phyloP scores from a whole-genome alignment of 2,797 vertebrate genomes.

The Karalla daura region DNA sequence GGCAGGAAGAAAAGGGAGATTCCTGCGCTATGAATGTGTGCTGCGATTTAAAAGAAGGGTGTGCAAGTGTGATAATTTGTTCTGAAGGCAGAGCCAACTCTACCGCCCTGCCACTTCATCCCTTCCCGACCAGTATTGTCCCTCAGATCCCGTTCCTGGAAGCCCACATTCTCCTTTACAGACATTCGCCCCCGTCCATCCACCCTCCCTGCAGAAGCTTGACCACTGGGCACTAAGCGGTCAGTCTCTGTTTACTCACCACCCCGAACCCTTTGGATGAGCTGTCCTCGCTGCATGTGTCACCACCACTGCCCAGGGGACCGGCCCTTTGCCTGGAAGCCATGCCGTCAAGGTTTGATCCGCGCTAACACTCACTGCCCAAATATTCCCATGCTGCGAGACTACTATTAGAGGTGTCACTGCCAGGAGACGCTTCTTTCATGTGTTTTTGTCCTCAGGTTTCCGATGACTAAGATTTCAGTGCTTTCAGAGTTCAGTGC shows the following conservation, averaged over 20 bases:
- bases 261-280: slow-evolving; percentile 43
- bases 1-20: slow-evolving; percentile 50
- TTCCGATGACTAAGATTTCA: not conserved
- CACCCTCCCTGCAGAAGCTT: slow-evolving; percentile 27
- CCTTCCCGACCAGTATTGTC: slow-evolving; percentile 31
- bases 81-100: slow-evolving; percentile 3
- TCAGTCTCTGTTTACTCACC: slow-evolving; percentile 52
- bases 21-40: slow-evolving; percentile 40
- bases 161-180: slow-evolving; percentile 9
- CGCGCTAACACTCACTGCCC: slow-evolving; percentile 24
- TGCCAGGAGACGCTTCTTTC: slow-evolving; percentile 3
- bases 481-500: not conserved
- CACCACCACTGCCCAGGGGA: slow-evolving; percentile 30
- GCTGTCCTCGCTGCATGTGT: slow-evolving; percentile 56
- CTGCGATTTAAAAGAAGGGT: slow-evolving; percentile 14
- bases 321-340: slow-evolving; percentile 49
- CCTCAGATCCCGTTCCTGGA: slow-evolving; percentile 55
- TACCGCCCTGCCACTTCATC: not conserved
- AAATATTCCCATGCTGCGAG: slow-evolving; percentile 42
- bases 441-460: slow-evolving; percentile 17
- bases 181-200: slow-evolving; percentile 25
- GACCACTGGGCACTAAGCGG: slow-evolving; percentile 31
- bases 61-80: slow-evolving; percentile 8
- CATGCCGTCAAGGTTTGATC: slow-evolving; percentile 45
- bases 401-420: slow-evolving; percentile 14